Percentiles rank a stretch among this genome's conserved stretches.
Evolutionary conservation across 2,797 vertebrate genomes (phyloP).

Genomic region (Calcarius lapponicus): DNA sequence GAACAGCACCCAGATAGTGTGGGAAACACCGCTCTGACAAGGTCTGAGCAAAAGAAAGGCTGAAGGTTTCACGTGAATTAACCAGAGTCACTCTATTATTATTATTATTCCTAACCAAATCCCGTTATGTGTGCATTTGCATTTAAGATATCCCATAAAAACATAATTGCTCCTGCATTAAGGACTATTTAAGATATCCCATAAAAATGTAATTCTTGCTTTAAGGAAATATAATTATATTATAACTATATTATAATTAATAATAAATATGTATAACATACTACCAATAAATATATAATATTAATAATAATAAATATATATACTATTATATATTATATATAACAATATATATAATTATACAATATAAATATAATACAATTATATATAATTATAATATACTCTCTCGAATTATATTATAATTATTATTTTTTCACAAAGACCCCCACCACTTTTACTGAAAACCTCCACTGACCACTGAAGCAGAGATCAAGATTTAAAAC

Average conservation of each 20-base stretch:
- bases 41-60: not conserved
- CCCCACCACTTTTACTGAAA: not conserved
- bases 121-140: not conserved
- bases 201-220: not conserved
- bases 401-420: too few relatives aligned
- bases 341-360: too few relatives aligned
- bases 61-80: not conserved
- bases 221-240: not conserved
- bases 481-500: not conserved
- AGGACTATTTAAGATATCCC: not conserved
- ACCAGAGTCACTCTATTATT: not conserved
- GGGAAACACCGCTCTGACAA: not conserved
- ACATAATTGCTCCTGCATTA: not conserved
- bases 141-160: not conserved
- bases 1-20: rapidly evolving
- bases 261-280: too few relatives aligned
- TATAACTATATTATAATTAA: too few relatives aligned
- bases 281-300: too few relatives aligned
- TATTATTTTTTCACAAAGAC: not conserved
- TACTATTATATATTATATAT: too few relatives aligned
- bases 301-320: too few relatives aligned
- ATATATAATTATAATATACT: too few relatives aligned
- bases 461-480: not conserved
- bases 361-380: too few relatives aligned
- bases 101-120: not conserved